These are phyloP conservation scores for Mormyrus iriodes DNA, from an alignment of 2,113 vertebrate genomes.

Conservation along the genomic window DNA sequence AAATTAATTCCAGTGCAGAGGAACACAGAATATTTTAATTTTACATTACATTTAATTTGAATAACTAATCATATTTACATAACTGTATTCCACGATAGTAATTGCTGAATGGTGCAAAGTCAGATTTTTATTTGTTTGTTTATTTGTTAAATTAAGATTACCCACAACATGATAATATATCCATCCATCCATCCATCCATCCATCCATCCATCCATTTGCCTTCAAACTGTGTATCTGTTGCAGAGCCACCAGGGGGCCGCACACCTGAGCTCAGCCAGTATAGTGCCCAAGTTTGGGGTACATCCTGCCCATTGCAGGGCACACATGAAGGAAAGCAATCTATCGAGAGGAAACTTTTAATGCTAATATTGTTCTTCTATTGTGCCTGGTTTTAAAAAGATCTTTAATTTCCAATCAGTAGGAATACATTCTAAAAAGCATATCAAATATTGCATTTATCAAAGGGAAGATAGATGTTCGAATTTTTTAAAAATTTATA, in stretches of 20 bases:
- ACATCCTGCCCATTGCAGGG: neutral
- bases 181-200: neutral
- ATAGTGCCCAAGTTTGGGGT: neutral
- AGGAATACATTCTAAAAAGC: neutral
- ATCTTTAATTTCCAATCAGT: neutral
- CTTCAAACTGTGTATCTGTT: neutral
- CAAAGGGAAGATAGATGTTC: neutral
- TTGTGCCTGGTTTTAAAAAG: neutral
- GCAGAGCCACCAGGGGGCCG: neutral
- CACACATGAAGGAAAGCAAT: neutral
- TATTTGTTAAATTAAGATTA: neutral
- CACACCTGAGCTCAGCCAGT: neutral
- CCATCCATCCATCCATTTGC: neutral
- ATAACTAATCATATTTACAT: neutral
- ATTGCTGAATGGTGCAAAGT: neutral
- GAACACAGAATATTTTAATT: neutral
- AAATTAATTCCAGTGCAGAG: neutral
- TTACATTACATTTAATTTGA: neutral
- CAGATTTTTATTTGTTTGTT: neutral
- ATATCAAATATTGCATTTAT: neutral
- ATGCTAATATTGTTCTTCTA: neutral
- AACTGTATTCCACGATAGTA: neutral
- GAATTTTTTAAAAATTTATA: neutral
- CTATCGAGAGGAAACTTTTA: neutral
- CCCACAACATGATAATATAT: neutral